Percentiles rank a stretch among this genome's conserved stretches.
phyloP scores from a whole-genome alignment of 2,888 invertebrate species.

The Pterostichus niger region DNA sequence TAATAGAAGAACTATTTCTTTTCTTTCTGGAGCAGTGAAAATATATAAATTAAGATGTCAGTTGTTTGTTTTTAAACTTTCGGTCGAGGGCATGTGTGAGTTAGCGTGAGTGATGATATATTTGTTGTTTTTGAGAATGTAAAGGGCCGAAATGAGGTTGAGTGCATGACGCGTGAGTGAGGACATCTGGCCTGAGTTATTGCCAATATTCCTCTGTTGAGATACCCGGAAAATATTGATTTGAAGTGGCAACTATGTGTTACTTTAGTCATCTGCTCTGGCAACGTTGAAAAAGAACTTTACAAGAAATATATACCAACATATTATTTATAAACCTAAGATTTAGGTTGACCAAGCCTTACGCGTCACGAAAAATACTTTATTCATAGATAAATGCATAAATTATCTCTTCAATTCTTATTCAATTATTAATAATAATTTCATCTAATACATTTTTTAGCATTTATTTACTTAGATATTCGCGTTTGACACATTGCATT shows the following conservation, averaged over 20 bases:
- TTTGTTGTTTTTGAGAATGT: no score
- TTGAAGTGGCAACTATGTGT: conserved; percentile 56
- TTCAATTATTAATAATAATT: no score
- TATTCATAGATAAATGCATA: background rate
- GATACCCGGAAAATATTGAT: conserved; percentile 64
- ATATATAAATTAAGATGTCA: no score
- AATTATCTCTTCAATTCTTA: no score
- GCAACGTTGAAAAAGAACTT: conserved; percentile 42
- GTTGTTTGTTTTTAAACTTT: no score
- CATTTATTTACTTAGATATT: no score
- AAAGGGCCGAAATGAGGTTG: conserved; percentile 30
- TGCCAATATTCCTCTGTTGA: conserved; percentile 40
- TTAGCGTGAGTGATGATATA: no score
- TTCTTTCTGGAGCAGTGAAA: no score
- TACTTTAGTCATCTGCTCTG: conserved; percentile 48
- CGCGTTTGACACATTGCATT: no score
- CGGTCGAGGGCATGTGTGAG: no score
- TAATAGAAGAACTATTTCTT: no score
- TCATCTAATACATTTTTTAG: no score
- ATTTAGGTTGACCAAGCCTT: conserved; percentile 11
- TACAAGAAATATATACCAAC: conserved; percentile 1
- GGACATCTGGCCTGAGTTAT: conserved; percentile 54
- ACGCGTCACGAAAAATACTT: background rate
- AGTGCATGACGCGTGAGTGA: conserved; percentile 10
- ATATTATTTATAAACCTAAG: conserved; percentile 31